Evolutionary conservation across 1,140 invertebrate genomes (phyloP), one percentile per base, ranked within the genome.

Genomic region (Stegodyphus mimosarum): DNA sequence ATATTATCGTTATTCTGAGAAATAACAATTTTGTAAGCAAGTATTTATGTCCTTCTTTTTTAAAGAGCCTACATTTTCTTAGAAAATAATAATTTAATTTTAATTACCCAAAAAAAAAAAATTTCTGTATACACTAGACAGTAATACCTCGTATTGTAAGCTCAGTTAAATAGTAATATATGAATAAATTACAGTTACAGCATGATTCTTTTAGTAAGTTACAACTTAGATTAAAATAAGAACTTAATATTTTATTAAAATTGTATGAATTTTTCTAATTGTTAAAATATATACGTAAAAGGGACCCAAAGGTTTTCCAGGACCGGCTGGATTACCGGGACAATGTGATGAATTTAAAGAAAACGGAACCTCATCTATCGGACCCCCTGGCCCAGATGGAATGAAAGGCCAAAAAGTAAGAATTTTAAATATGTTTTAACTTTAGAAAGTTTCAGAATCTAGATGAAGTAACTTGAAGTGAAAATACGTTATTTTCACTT

Each of bases 371-470:
- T 67, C 64, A 17, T 85, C 69, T 50, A 75, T 81, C 48, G 91
- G 90, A 10, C 69, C 79, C 6, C 88, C 88, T 74, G 91, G 91
- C 17, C 81, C 88, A 17, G 89, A 89, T 75, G 91, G 90, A 81
- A 87, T 89, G 17, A 90, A 88, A 85, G 90, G 90, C 9, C 83
- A 89, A 53, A 86, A 87, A 63, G 84, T 48, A 80, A 81, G 83
- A 18, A 60, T 60, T 60, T 60, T 60, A 60, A 1, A 5, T 60
- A 60, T 1, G 2, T 60, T 60, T 60, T 60, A 10, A 10, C 1
- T 60, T 9, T 10, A 15, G 55, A 10, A 10, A 9, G 5, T 15
- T 60, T 15, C 5, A 10, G 55, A 10, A 60, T 60, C 1, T 5
- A 60, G 1, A 10, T 60, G 9, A 2, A 60, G 9, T 10, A 10